Base-by-base conservation (phyloP, 2,797 vertebrate genomes). In the Microchirus variegatus region DNA sequence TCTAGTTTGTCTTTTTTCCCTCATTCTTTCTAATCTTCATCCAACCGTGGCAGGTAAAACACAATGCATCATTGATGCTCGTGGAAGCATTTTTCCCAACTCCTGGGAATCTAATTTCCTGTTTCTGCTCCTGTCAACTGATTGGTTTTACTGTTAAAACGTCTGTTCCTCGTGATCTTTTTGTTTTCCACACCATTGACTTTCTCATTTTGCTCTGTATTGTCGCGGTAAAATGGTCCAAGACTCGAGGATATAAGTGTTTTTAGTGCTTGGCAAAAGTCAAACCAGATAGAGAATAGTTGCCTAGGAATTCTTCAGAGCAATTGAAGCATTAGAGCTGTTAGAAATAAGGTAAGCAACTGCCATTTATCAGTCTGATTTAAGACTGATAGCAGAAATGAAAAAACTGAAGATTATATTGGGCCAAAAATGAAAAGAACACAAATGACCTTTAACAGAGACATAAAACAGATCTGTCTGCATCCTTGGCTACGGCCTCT, bases 91-190 rank as follows among this genome's bases (percentile, higher is more conserved):
- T 89, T 22, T 89, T 88, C 77, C 77, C 83, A 82, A 78, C 86
- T 89, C 88, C 82, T 85, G 82, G 80, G 89, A 91, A 90, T 91
- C 87, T 80, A 81, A 88, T 90, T 92, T 92, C 87, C 90, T 91
- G 82, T 91, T 91, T 86, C 89, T 88, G 81, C 86, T 86, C 76
- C 83, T 76, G 84, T 89, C 83, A 87, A 82, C 82, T 91, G 89
- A 92, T 92, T 91, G 82, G 88, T 93, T 91, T 93, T 93, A 92
- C 92, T 87, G 85, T 90, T 91, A 86, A 80, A 72, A 59, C 89
- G 87, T 92, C 89, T 93, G 91, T 92, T 93, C 91, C 87, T 78
- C 81, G 88, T 89, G 89, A 88, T 62, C 73, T 71, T 80, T 86
- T 77, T 75, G 53, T 78, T 88, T 84, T 76, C 50, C 49, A 17